Percentiles rank a stretch among this genome's conserved stretches.
phyloP scores from a whole-genome alignment of 2,888 invertebrate species.

The Drosophila sordidula region DNA sequence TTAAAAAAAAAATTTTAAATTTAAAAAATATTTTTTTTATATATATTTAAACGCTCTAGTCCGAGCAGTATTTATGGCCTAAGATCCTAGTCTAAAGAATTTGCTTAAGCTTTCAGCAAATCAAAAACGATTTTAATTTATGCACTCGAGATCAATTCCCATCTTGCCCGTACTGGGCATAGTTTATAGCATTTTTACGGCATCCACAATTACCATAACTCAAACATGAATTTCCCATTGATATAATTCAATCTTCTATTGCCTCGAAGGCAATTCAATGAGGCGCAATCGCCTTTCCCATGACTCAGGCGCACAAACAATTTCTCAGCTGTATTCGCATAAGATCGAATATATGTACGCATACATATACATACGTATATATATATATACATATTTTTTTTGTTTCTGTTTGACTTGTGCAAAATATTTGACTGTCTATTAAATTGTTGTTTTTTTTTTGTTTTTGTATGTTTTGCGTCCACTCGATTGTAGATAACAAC shows the following conservation, averaged over 20 bases:
- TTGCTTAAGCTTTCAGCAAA: background rate
- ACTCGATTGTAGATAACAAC: conserved; percentile 63
- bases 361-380: background rate
- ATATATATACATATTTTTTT: background rate
- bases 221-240: conserved; percentile 54
- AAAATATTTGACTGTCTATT: conserved; percentile 22
- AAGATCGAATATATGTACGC: conserved; percentile 6
- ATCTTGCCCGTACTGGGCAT: background rate
- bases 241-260: conserved; percentile 50
- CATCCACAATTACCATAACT: conserved; percentile 57
- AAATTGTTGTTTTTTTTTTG: conserved; percentile 14
- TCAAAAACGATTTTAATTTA: conserved; percentile 1
- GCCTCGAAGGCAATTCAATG: conserved; percentile 36
- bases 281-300: conserved; percentile 48
- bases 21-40: background rate
- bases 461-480: conserved; percentile 48
- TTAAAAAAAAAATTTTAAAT: background rate
- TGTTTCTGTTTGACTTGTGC: conserved; percentile 12
- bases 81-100: background rate
- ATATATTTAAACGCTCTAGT: background rate
- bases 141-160: conserved; percentile 10
- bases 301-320: conserved; percentile 52
- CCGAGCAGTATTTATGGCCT: background rate
- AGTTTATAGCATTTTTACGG: conserved; percentile 53
- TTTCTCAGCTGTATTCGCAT: conserved; percentile 1